Conservation (phyloP, 2,797 vertebrate species). For the Hydrophis major region DNA sequence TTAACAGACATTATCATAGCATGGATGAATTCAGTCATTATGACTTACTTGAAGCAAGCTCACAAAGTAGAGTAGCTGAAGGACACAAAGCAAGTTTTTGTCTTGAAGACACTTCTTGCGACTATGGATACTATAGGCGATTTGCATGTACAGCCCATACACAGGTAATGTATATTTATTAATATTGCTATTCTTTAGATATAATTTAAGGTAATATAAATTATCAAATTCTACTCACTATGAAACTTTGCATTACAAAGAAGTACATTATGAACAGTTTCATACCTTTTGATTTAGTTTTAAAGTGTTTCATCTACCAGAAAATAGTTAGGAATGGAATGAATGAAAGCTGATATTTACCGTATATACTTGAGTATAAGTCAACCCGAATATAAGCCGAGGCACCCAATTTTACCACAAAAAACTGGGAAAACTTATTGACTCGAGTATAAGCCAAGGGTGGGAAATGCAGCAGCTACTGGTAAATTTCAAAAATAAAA, state of each 20-base stretch:
- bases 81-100: conserved; percentile 99
- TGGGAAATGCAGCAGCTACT: no score
- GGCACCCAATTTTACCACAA: no score
- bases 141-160: conserved; percentile 94
- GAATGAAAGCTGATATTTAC: neutral
- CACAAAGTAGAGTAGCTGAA: conserved; percentile 89
- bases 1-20: conserved; percentile 91
- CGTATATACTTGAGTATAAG: no score
- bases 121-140: conserved; percentile 93
- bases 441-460: no score
- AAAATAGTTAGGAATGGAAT: neutral
- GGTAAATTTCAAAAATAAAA: no score
- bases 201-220: neutral
- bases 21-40: conserved; percentile 99
- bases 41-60: conserved; percentile 86
- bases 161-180: conserved; percentile 74
- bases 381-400: no score
- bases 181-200: neutral
- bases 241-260: neutral
- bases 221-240: neutral
- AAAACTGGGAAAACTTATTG: no score
- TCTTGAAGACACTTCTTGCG: conserved; percentile 95
- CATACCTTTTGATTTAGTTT: neutral
- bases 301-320: neutral
- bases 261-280: neutral